Conservation (phyloP, 2,113 vertebrate species). For the Burhinus oedicnemus region DNA sequence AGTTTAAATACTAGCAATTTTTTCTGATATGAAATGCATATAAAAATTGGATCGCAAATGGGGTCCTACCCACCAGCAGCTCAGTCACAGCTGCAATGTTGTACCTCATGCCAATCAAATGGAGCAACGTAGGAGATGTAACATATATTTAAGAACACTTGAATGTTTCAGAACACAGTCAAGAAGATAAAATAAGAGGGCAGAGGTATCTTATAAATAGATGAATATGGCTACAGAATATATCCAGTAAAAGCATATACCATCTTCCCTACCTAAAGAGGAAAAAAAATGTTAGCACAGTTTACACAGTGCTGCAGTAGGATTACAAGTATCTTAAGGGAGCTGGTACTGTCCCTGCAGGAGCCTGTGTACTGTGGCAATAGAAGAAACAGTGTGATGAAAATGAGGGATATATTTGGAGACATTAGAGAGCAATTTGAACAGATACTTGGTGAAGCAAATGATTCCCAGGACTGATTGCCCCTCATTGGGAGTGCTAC, state of each 20-base stretch:
- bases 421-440: constrained; percentile 19
- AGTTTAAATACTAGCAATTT: neutral
- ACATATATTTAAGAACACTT: neutral
- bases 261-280: neutral
- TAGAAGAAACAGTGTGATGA: neutral
- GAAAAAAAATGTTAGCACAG: neutral
- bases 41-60: neutral
- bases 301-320: neutral
- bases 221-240: neutral
- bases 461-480: neutral
- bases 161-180: neutral
- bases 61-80: neutral
- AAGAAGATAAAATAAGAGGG: neutral
- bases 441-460: neutral
- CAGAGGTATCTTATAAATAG: neutral
- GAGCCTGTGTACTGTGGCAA: neutral
- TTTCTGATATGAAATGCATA: neutral
- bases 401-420: constrained; percentile 21
- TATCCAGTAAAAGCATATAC: neutral
- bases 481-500: neutral
- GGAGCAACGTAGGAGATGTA: neutral
- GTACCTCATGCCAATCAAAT: neutral
- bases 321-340: neutral
- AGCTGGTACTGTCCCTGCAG: neutral
- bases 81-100: neutral